A percentile compares a stretch with the other conserved stretches of the same genome.
phyloP scores from a whole-genome alignment of 2,888 invertebrate genomes.

The Dexiosoma caninum region DNA sequence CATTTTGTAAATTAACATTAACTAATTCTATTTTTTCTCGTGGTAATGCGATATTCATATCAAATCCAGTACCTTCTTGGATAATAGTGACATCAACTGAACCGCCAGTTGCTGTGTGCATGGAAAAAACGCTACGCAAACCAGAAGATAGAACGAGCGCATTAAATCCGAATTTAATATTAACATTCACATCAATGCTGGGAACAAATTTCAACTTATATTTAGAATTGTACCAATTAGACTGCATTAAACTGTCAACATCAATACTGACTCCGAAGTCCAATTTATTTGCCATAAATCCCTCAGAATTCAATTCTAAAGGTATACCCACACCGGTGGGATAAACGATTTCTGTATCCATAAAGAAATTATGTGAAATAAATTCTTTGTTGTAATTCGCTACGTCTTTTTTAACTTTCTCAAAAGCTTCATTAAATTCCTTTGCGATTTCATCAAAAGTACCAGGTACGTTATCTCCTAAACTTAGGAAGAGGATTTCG shows the following conservation, averaged over 20 bases:
- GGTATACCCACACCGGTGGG: slow-evolving; percentile 92
- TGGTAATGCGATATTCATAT: slow-evolving; percentile 87
- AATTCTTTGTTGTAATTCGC: slow-evolving; percentile 85
- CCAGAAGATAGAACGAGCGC: slow-evolving; percentile 85
- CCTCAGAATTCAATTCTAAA: slow-evolving; percentile 85
- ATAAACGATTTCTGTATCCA: slow-evolving; percentile 88
- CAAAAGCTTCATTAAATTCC: slow-evolving; percentile 80
- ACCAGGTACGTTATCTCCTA: slow-evolving; percentile 81
- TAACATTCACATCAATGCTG: slow-evolving; percentile 81
- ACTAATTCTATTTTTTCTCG: slow-evolving; percentile 89
- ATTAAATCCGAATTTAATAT: slow-evolving; percentile 82
- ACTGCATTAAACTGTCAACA: slow-evolving; percentile 81
- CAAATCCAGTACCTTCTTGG: slow-evolving; percentile 84
- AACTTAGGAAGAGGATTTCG: slow-evolving; percentile 86
- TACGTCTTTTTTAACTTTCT: slow-evolving; percentile 82
- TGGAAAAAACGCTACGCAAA: slow-evolving; percentile 84
- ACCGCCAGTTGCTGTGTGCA: slow-evolving; percentile 89
- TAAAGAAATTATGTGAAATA: slow-evolving; percentile 84
- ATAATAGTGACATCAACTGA: slow-evolving; percentile 79
- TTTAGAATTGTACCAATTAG: slow-evolving; percentile 81
- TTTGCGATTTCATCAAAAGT: slow-evolving; percentile 81
- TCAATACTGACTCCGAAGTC: slow-evolving; percentile 86
- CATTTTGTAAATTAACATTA: slow-evolving; percentile 83
- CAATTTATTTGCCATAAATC: slow-evolving; percentile 85
- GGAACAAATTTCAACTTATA: slow-evolving; percentile 86